Percentiles rank a stretch among this genome's conserved stretches.
phyloP scores from a whole-genome alignment of 2,797 vertebrate genomes.

The Paramormyrops hopkinsi region DNA sequence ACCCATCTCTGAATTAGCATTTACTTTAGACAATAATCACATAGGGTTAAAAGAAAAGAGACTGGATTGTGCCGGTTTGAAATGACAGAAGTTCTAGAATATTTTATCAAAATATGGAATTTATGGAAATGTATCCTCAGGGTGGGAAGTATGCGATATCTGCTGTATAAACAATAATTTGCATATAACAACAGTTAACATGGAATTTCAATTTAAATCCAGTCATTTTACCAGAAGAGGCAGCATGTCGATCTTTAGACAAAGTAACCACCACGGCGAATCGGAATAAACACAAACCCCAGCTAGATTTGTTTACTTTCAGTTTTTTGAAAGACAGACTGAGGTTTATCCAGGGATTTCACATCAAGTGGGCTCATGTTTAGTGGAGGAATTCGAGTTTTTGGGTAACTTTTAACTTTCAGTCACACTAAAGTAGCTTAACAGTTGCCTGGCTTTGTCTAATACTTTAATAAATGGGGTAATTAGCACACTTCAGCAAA shows the following conservation, averaged over 20 bases:
- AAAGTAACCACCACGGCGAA: neutral
- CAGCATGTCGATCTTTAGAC: neutral
- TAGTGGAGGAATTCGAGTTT: neutral
- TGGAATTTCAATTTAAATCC: neutral
- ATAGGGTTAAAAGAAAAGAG: neutral
- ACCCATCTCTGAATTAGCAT: neutral
- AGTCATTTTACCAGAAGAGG: neutral
- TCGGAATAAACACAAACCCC: neutral
- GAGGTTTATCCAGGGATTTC: neutral
- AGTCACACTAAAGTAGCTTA: neutral
- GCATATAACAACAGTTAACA: neutral
- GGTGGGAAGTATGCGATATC: neutral
- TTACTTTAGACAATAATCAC: neutral
- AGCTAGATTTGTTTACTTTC: neutral
- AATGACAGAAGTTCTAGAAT: neutral
- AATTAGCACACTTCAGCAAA: slow-evolving; percentile 2
- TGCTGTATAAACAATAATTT: neutral
- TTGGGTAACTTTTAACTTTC: neutral
- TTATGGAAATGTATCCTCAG: neutral
- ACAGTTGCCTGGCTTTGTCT: neutral
- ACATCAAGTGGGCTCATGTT: neutral
- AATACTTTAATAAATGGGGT: neutral
- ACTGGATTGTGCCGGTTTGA: neutral
- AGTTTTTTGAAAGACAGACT: neutral
- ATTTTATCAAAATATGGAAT: neutral